These are phyloP conservation scores for Sinelater perroti DNA, from an alignment of 2,888 invertebrate species.

Conservation along the genomic window DNA sequence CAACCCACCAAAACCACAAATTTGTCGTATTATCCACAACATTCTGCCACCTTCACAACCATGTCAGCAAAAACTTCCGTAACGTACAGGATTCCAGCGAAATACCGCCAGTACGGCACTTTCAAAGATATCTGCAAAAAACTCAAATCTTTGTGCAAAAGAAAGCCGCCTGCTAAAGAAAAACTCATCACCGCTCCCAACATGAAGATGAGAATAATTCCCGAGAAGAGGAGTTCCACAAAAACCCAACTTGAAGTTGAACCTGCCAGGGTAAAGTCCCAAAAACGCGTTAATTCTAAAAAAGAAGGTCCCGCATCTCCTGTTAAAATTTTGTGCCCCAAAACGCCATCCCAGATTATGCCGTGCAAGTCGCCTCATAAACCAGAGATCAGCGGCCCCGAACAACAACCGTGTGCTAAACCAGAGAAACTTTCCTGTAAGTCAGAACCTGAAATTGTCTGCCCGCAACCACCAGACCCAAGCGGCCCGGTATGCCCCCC, in stretches of 20 bases:
- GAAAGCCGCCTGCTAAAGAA: background rate
- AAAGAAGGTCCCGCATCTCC: background rate
- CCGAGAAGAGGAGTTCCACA: background rate
- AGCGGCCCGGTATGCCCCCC: background rate
- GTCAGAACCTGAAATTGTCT: no score
- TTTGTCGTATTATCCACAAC: background rate
- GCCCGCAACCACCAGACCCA: background rate
- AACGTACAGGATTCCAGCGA: background rate
- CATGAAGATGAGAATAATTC: background rate
- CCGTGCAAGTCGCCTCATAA: no score
- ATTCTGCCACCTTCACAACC: background rate
- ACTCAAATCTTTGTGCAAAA: background rate
- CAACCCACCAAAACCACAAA: no score
- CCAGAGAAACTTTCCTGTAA: no score
- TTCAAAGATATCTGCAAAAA: background rate
- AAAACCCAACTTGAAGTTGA: background rate
- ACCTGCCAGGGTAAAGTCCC: background rate
- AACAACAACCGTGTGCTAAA: no score
- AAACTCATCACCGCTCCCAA: background rate
- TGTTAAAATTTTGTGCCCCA: no score
- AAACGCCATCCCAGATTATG: no score
- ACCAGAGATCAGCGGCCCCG: no score
- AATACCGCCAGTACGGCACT: slow-evolving; percentile 2
- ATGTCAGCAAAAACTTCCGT: background rate
- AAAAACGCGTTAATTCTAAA: background rate